phyloP scores from a whole-genome alignment of 2,113 vertebrate species.

The Poecilia latipinna region DNA sequence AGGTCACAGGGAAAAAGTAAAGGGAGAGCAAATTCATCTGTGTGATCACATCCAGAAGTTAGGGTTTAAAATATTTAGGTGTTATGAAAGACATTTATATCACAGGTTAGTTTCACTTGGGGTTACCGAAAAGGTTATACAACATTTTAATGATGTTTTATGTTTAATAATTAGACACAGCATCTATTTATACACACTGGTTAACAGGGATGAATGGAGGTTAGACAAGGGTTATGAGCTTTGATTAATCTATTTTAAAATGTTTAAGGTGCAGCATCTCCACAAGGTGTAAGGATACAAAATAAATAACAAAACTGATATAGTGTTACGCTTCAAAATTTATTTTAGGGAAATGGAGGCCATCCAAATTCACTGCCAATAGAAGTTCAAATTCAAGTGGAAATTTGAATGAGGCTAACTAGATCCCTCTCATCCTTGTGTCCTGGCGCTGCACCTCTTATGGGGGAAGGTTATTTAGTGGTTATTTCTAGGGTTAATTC shows the following conservation, averaged over 20 bases:
- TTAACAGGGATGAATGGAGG: constrained; percentile 74
- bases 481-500: constrained; percentile 81
- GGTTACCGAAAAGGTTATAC: constrained; percentile 45
- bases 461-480: constrained; percentile 79
- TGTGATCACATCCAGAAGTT: constrained; percentile 31
- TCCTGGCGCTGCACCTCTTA: constrained; percentile 85
- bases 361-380: constrained; percentile 35
- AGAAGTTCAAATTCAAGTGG: constrained; percentile 47
- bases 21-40: constrained; percentile 10
- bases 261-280: constrained; percentile 78
- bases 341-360: constrained; percentile 9
- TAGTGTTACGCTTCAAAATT: constrained; percentile 7
- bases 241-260: constrained; percentile 78
- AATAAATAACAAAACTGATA: constrained; percentile 22
- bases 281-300: constrained; percentile 72
- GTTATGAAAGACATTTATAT: constrained; percentile 29
- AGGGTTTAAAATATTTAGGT: constrained; percentile 40
- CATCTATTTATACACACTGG: constrained; percentile 79
- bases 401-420: constrained; percentile 25
- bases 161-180: constrained; percentile 64
- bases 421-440: constrained; percentile 67
- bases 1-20: constrained; percentile 34
- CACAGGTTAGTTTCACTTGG: constrained; percentile 36
- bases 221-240: constrained; percentile 85
- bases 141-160: constrained; percentile 62